These are phyloP conservation scores for Chionoecetes opilio DNA, from an alignment of 1,140 invertebrate genomes.

Conservation along the genomic window DNA sequence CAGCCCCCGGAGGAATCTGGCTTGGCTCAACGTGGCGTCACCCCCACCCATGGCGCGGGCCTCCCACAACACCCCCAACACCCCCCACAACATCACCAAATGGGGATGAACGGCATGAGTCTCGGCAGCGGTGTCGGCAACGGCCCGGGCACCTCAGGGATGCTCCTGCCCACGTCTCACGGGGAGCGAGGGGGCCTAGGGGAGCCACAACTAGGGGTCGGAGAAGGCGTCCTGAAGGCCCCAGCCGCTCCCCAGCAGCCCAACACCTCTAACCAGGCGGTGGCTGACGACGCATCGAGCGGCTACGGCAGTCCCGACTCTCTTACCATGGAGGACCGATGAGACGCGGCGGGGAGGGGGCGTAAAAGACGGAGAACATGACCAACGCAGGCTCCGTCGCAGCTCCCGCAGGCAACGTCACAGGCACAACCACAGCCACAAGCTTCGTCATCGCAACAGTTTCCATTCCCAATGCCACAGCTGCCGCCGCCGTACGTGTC, in stretches of 20 bases:
- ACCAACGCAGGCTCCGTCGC: constrained; percentile 71
- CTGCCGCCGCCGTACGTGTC: constrained; percentile 34
- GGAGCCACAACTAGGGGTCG: constrained; percentile 53
- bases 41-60: constrained; percentile 57
- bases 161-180: constrained; percentile 60
- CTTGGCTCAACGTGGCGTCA: constrained; percentile 76
- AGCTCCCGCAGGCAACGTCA: constrained; percentile 46
- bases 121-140: constrained; percentile 51
- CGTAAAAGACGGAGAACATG: constrained; percentile 77
- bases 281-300: constrained; percentile 81
- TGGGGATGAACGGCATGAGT: constrained; percentile 72
- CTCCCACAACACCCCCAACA: constrained; percentile 64
- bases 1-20: constrained; percentile 80
- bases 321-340: constrained; percentile 81
- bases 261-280: constrained; percentile 74
- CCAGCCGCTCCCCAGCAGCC: constrained; percentile 60
- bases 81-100: constrained; percentile 58
- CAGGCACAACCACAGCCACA: constrained; percentile 47
- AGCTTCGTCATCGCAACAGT: constrained; percentile 55
- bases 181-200: constrained; percentile 65
- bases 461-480: constrained; percentile 62
- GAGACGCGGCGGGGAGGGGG: constrained; percentile 81
- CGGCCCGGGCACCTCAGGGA: constrained; percentile 75
- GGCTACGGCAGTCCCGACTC: constrained; percentile 82
- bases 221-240: constrained; percentile 61